phyloP scores from a whole-genome alignment of 2,888 invertebrate genomes.

The Torymus aiolomorphi region DNA sequence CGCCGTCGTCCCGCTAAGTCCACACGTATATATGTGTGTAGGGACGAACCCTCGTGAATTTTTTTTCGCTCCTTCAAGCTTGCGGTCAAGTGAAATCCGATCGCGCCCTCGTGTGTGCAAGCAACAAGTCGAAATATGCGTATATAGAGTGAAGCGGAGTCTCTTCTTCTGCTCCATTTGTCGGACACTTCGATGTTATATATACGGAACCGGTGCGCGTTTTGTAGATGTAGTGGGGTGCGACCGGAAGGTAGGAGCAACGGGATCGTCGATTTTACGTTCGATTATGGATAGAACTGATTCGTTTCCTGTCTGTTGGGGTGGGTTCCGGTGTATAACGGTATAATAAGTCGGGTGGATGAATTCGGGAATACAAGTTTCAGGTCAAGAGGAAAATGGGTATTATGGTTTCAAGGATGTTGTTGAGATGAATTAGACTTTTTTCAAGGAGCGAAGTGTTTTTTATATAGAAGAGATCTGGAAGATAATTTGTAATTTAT shows the following conservation, averaged over 20 bases:
- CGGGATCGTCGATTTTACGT: slow-evolving; percentile 25
- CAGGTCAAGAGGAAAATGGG: no score
- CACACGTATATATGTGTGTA: not conserved
- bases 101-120: slow-evolving; percentile 8
- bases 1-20: slow-evolving; percentile 18
- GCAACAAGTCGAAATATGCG: slow-evolving; percentile 52
- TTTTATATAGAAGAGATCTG: no score
- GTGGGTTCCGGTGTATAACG: not conserved
- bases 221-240: not conserved
- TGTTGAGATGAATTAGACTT: no score
- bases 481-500: no score
- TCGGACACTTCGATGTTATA: not conserved
- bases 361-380: no score
- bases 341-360: not conserved
- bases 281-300: not conserved
- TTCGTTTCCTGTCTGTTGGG: no score
- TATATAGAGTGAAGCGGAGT: not conserved
- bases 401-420: no score
- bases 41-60: slow-evolving; percentile 26
- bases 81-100: slow-evolving; percentile 57
- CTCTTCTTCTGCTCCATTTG: slow-evolving; percentile 32
- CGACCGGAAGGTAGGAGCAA: slow-evolving; percentile 40
- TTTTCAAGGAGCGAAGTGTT: no score
- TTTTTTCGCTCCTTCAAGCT: slow-evolving; percentile 6
- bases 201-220: no score